phyloP scores from a whole-genome alignment of 2,888 invertebrate species.

The Myathropa florea region DNA sequence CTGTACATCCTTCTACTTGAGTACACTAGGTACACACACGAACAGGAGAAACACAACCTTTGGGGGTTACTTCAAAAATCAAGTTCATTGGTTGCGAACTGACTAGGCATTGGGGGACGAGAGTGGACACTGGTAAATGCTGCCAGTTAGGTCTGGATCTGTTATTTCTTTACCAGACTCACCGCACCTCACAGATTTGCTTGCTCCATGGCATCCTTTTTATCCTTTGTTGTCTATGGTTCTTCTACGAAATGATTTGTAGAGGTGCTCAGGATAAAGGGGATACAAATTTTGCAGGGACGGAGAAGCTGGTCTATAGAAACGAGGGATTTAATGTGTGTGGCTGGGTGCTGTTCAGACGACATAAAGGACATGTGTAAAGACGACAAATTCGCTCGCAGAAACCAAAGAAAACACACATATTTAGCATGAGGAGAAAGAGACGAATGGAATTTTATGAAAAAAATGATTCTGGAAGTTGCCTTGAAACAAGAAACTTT shows the following conservation, averaged over 20 bases:
- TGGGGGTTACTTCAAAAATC: constrained; percentile 69
- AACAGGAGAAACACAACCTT: constrained; percentile 41
- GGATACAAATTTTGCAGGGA: constrained; percentile 18
- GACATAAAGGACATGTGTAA: constrained; percentile 47
- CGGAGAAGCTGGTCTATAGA: constrained; percentile 13
- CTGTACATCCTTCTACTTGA: constrained; percentile 62
- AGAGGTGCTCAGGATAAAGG: constrained; percentile 12
- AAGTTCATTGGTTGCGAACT: constrained; percentile 62
- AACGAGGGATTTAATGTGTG: constrained; percentile 17
- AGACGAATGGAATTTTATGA: neutral
- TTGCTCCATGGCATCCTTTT: constrained; percentile 28
- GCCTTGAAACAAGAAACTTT: constrained; percentile 2
- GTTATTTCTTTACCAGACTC: constrained; percentile 14
- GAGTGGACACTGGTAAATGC: constrained; percentile 23
- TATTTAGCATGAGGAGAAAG: constrained; percentile 17
- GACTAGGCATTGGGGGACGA: constrained; percentile 6
- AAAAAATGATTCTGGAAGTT: neutral
- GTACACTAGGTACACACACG: constrained; percentile 23
- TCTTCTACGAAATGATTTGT: constrained; percentile 61
- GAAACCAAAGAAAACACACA: constrained; percentile 44
- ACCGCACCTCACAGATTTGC: constrained; percentile 34
- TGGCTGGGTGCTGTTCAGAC: constrained; percentile 12
- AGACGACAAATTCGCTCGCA: constrained; percentile 49
- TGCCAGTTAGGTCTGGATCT: constrained; percentile 55
- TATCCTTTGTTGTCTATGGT: constrained; percentile 1